Conservation (phyloP, 37 sponge, comb jelly and placozoan species). For the Haliclona indistincta region DNA sequence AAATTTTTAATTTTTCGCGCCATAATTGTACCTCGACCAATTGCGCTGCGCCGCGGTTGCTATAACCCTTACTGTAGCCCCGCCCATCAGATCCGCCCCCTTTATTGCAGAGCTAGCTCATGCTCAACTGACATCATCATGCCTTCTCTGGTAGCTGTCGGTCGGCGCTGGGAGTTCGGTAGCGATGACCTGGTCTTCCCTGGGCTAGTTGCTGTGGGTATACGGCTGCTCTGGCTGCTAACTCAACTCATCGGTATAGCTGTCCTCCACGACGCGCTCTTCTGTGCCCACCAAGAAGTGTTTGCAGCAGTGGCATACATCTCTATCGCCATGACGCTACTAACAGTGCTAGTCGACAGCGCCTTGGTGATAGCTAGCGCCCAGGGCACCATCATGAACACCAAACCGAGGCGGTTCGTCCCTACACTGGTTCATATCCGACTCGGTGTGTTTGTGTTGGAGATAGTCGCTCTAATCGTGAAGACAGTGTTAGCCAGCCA, state of each 20-base stretch:
- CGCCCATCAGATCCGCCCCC: neutral
- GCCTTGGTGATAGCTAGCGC: constrained; percentile 53
- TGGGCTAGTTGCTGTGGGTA: constrained; percentile 7
- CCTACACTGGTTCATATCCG: constrained; percentile 58
- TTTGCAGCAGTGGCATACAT: constrained; percentile 36
- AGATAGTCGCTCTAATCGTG: constrained; percentile 41
- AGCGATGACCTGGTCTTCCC: constrained; percentile 85
- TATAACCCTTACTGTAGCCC: no score
- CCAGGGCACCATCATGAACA: constrained; percentile 60
- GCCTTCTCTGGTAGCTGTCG: constrained; percentile 73
- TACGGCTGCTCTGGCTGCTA: constrained; percentile 39
- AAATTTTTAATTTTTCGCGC: neutral
- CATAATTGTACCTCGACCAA: no score
- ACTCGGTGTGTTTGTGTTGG: constrained; percentile 31
- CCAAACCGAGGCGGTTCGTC: constrained; percentile 42
- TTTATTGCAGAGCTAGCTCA: neutral
- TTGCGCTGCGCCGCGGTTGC: no score
- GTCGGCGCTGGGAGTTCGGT: constrained; percentile 76
- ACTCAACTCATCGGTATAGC: constrained; percentile 30
- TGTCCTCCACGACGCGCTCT: constrained; percentile 30
- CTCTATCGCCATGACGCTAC: constrained; percentile 18
- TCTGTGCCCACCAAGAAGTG: constrained; percentile 31
- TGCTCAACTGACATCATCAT: constrained; percentile 26
- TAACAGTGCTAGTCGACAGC: constrained; percentile 21
- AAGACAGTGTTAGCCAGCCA: constrained; percentile 58